These are phyloP conservation scores for Cylas formicarius DNA, from an alignment of 1,140 invertebrate genomes.

Conservation along the genomic window DNA sequence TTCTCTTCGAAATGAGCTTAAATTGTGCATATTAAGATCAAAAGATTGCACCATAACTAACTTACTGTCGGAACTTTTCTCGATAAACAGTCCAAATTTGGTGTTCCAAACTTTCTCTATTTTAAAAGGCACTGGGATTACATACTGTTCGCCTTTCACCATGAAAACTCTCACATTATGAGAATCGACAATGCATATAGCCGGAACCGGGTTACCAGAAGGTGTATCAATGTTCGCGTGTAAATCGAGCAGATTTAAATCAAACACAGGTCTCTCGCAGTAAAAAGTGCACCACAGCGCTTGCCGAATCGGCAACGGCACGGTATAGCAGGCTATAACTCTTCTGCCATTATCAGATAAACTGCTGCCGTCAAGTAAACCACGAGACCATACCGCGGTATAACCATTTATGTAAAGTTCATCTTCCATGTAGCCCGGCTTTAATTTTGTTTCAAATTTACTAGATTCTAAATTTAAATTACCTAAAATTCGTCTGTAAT, in stretches of 20 bases:
- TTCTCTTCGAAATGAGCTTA: conserved; percentile 28
- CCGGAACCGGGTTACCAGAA: conserved; percentile 36
- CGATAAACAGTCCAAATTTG: conserved; percentile 69
- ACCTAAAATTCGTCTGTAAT: conserved; percentile 1
- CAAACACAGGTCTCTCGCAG: conserved; percentile 48
- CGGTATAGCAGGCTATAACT: conserved; percentile 66
- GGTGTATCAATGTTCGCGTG: conserved; percentile 31
- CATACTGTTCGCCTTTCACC: conserved; percentile 72
- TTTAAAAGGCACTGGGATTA: conserved; percentile 76
- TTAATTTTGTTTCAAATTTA: conserved; percentile 21
- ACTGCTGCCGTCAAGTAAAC: conserved; percentile 45
- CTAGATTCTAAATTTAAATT: conserved; percentile 4
- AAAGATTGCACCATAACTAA: conserved; percentile 4
- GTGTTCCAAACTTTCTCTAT: conserved; percentile 69
- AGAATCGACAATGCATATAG: conserved; percentile 70
- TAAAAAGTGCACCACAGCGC: conserved; percentile 74
- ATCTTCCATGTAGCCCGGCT: conserved; percentile 55
- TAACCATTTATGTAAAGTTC: conserved; percentile 82
- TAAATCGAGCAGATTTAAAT: conserved; percentile 32
- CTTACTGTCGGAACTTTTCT: conserved; percentile 49
- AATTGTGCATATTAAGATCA: conserved; percentile 16
- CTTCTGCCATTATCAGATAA: conserved; percentile 44
- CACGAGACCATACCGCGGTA: conserved; percentile 74
- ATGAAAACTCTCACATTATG: conserved; percentile 73
- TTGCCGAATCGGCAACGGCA: conserved; percentile 71